Percentiles rank a stretch among this genome's conserved stretches.
phyloP scores from a whole-genome alignment of 2,888 invertebrate genomes.

The Lomographa bimaculata region DNA sequence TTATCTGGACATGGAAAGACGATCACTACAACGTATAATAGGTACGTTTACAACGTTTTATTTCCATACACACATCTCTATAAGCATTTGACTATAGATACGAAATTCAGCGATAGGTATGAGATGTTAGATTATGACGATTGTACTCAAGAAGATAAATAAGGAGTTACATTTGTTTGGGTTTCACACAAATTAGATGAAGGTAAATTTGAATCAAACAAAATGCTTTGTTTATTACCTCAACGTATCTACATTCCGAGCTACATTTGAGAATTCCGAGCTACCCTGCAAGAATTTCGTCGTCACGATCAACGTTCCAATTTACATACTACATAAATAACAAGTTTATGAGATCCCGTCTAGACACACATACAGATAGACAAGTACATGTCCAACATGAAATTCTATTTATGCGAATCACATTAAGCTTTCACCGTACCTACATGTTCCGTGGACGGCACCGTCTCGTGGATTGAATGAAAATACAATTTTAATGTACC shows the following conservation, averaged over 20 bases:
- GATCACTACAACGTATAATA: too few relatives aligned
- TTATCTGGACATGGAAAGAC: too few relatives aligned
- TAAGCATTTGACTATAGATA: too few relatives aligned
- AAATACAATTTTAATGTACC: conserved; percentile 43
- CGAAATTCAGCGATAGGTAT: too few relatives aligned
- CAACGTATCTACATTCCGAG: too few relatives aligned
- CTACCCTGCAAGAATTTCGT: conserved; percentile 24
- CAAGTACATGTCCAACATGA: conserved; percentile 50
- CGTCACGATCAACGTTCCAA: conserved; percentile 34
- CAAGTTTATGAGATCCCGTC: conserved; percentile 37
- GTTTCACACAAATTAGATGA: too few relatives aligned
- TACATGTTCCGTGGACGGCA: conserved; percentile 52
- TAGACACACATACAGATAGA: conserved; percentile 31
- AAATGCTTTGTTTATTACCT: too few relatives aligned
- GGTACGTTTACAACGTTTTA: conserved; percentile 47
- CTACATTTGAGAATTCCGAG: too few relatives aligned
- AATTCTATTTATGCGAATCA: conserved; percentile 68
- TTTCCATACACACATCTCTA: conserved; percentile 43
- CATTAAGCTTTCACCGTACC: conserved; percentile 60
- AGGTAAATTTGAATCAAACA: too few relatives aligned
- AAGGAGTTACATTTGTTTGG: too few relatives aligned
- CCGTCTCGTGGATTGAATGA: conserved; percentile 49
- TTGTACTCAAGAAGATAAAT: too few relatives aligned
- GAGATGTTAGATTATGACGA: too few relatives aligned
- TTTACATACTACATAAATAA: conserved; percentile 40